Evolutionary conservation across 1,140 invertebrate species (phyloP), one percentile per base, ranked within the genome.

Genomic region (Drosophila elegans): DNA sequence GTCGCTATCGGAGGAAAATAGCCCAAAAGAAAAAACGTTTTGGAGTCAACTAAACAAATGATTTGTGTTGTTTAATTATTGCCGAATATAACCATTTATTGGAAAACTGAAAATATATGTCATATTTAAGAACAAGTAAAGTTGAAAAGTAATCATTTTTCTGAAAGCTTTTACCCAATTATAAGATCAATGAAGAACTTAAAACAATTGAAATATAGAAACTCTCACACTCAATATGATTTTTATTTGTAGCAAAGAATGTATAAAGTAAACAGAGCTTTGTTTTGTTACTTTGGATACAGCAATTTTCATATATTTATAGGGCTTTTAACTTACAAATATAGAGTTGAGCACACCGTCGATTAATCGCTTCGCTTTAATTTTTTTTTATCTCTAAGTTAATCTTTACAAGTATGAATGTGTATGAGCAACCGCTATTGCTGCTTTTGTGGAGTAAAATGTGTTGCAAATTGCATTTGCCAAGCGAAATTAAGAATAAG

Each of bases 331-430:
- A 34, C 73, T 76, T 76, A 76, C 21, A 67, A 25, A 38, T 59
- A 64, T 39, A 76, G 41, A 76, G 73, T 76, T 76, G 73, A 76
- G 73, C 73, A 76, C 73, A 76, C 61, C 73, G 73, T 67, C 73
- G 73, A 56, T 56, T 38, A 38, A 51, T 64, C 44, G 32, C 34
- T 39, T 60, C 59, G 34, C 16, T 71, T 71, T 49, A 34, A 32
- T 29, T 72, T 29, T 72, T 34, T 38, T 54, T 42, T 73, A 60
- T 52, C 46, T 57, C 29, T 57, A 71, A 48, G 51, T 51, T 39
- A 52, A 45, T 39, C 55, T 60, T 73, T 73, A 73, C 41, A 73
- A 73, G 46, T 53, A 73, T 41, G 68, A 73, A 73, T 61, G 67
- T 73, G 55, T 52, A 42, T 71, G 67, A 49, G 51, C 64, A 68